Base-by-base conservation (phyloP, 2,888 invertebrate genomes). In the Melanchra persicariae region DNA sequence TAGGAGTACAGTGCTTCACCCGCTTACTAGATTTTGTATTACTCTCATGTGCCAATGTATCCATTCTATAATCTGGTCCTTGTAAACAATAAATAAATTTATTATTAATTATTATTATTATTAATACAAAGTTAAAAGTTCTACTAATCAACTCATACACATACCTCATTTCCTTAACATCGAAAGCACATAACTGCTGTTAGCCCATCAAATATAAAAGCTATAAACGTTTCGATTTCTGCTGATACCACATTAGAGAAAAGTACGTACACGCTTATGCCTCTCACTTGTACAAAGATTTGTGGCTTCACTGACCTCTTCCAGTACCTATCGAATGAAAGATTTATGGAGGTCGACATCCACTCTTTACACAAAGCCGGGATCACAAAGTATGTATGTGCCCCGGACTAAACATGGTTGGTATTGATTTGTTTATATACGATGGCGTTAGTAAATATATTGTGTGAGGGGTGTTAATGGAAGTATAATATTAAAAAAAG, bases 271-370 rank as follows among this genome's bases (percentile, higher is more conserved):
- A 47, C 69, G 79, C 71, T 62, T 26, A 7, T 55, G 67, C 57
- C 43, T 79, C 22, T 82, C n/a, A 64, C 69, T 81, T 79, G 61
- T 49, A 45, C 55, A 66, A 60, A 71, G 66, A 75, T 79, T 70
- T 76, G 87, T 87, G 88, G 87, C 88, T 89, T 85, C 84, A 86
- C 87, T 89, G 91, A 91, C 88, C 91, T 88, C 86, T 74, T 85
- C 81, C 85, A 84, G 83, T 83, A 88, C n/a, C n/a, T n/a, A n/a
- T 89, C 89, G 89, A 90, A 92, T 87, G 85, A 83, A 88, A 91
- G 93, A 93, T 94, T 93, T 93, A 94, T 93, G 86, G 91, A 86
- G 93, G 93, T 92, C 91, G 87, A 87, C 84, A 87, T 88, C 86
- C 86, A 90, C 90, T 91, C 90, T 89, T 88, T 89, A 88, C 87